These are phyloP conservation scores for Cynoglossus semilaevis DNA, from an alignment of 2,113 vertebrate genomes.

Conservation along the genomic window DNA sequence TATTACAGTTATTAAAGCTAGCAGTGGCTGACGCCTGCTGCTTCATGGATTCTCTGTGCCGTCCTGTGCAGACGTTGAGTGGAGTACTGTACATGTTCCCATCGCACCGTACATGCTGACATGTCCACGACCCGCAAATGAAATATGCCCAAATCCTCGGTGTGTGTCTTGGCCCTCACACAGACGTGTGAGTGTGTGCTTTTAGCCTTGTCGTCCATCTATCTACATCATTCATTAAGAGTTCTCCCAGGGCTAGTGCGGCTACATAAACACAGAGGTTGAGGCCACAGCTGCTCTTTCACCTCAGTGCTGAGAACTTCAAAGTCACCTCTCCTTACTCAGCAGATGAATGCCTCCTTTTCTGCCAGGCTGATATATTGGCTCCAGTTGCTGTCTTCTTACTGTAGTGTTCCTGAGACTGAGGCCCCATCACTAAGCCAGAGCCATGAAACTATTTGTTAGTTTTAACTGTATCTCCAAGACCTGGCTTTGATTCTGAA, in stretches of 20 bases:
- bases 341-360: constrained; percentile 68
- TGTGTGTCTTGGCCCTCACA: constrained; percentile 47
- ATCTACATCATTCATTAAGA: constrained; percentile 74
- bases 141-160: constrained; percentile 34
- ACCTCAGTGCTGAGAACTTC: constrained; percentile 73
- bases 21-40: neutral
- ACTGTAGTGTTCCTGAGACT: constrained; percentile 50
- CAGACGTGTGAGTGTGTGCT: constrained; percentile 51
- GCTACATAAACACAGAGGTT: constrained; percentile 75
- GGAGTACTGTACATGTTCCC: neutral
- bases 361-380: constrained; percentile 71
- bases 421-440: constrained; percentile 59
- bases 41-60: constrained; percentile 8
- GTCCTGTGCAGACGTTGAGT: constrained; percentile 10
- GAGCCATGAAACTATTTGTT: constrained; percentile 64
- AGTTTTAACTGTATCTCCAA: constrained; percentile 63
- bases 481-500: constrained; percentile 62
- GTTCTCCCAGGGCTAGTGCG: constrained; percentile 63
- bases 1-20: neutral
- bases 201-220: constrained; percentile 59
- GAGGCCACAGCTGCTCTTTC: constrained; percentile 73
- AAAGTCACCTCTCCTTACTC: constrained; percentile 68
- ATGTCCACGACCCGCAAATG: constrained; percentile 31
- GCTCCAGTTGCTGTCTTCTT: constrained; percentile 54
- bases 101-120: constrained; percentile 6